Conservation (phyloP, 2,888 invertebrate genomes). For the Steinernema carpocapsae region DNA sequence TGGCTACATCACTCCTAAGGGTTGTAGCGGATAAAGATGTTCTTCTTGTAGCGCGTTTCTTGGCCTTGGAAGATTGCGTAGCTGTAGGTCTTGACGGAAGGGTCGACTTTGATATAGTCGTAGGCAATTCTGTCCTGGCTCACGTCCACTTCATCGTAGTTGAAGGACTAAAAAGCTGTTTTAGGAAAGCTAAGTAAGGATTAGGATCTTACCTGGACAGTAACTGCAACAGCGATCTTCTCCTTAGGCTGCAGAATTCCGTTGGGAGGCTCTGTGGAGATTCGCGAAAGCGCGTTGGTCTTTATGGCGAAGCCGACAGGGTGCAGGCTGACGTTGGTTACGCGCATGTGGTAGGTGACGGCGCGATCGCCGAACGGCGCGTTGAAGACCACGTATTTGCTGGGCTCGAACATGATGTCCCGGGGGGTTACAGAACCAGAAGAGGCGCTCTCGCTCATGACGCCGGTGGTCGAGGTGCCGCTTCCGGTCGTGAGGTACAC, state of each 20-base stretch:
- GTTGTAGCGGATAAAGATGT: constrained; percentile 46
- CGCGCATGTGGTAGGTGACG: constrained; percentile 43
- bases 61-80: constrained; percentile 42
- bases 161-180: constrained; percentile 40
- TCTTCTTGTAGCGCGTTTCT: constrained; percentile 42
- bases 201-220: constrained; percentile 41
- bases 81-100: constrained; percentile 40
- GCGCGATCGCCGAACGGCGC: constrained; percentile 44
- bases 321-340: constrained; percentile 40
- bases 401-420: not conserved
- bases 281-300: constrained; percentile 45
- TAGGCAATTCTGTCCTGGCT: constrained; percentile 45
- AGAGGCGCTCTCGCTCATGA: not conserved
- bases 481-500: too few relatives aligned
- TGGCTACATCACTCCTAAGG: too few relatives aligned
- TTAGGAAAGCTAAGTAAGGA: not conserved
- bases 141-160: constrained; percentile 33
- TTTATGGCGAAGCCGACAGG: constrained; percentile 46
- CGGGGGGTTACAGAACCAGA: not conserved
- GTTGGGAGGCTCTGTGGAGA: constrained; percentile 42
- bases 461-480: not conserved
- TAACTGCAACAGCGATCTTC: constrained; percentile 42
- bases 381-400: constrained; percentile 38
- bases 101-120: constrained; percentile 44
- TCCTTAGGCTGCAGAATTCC: constrained; percentile 44